Evolutionary conservation across 2,888 invertebrate genomes (phyloP).

Genomic region (Netelia melanura): DNA sequence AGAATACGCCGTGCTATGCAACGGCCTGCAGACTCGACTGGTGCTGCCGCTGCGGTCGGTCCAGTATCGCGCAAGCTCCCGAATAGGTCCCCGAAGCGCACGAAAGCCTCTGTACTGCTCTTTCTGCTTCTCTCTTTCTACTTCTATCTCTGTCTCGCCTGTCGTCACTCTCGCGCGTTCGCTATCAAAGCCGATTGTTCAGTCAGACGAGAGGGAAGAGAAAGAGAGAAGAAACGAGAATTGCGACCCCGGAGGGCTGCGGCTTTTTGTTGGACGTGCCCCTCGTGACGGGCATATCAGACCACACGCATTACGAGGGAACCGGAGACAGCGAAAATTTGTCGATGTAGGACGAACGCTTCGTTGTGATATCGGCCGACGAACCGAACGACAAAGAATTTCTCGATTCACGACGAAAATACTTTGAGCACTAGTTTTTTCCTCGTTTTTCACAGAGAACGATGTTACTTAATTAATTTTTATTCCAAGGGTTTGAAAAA

Average conservation of each 20-base stretch:
- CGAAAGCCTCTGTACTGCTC: neutral
- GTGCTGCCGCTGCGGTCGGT: slow-evolving; percentile 49
- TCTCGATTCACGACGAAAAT: neutral
- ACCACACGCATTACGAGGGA: slow-evolving; percentile 31
- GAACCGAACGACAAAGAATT: neutral
- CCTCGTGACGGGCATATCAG: slow-evolving; percentile 15
- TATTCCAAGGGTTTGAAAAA: too few species aligned
- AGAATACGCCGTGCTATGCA: neutral
- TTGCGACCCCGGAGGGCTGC: slow-evolving; percentile 23
- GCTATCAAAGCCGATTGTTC: slow-evolving; percentile 65
- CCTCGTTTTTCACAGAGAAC: too few species aligned
- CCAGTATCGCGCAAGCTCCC: slow-evolving; percentile 36
- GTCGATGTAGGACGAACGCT: neutral
- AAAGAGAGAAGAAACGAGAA: slow-evolving; percentile 20
- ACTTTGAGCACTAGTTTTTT: neutral
- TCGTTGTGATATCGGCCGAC: neutral
- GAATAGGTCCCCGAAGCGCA: slow-evolving; percentile 38
- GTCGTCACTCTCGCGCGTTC: slow-evolving; percentile 31
- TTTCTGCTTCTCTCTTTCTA: neutral
- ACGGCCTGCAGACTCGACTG: neutral
- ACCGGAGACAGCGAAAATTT: slow-evolving; percentile 17
- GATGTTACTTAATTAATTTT: too few species aligned
- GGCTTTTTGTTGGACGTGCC: slow-evolving; percentile 47
- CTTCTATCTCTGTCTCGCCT: slow-evolving; percentile 3
- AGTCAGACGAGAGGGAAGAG: slow-evolving; percentile 5